Evolutionary conservation across 2,888 invertebrate species (phyloP), one percentile per base, ranked within the genome.

Genomic region (Megastigmus dorsalis): DNA sequence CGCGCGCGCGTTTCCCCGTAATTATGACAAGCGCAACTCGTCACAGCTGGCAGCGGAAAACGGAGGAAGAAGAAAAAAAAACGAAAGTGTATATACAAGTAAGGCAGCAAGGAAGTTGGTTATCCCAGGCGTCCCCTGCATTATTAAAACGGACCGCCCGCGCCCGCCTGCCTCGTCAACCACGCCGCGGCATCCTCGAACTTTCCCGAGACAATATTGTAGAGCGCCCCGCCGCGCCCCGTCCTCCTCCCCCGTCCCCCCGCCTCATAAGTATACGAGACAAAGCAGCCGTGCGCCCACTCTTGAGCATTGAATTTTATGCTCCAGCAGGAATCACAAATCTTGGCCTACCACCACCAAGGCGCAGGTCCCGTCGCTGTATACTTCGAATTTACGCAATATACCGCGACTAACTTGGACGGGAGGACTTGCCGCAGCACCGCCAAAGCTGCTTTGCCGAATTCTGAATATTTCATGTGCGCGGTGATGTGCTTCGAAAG

Each of bases 401-500:
- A n/a, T n/a, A n/a, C n/a, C 10, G 36, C 36, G 18, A 30, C 18
- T 45, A 18, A 15, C 9, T 15, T 18, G 18, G 4, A 4, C 3
- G 45, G 18, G 18, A 4, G 18, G 18, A 2, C 3, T 15, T 6
- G 18, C 13, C 41, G 9, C 41, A 3, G 3, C 41, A 3, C 18
- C 2, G 45, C 2, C 45, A 3, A 9, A 38, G 38, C 10, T 13
- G 23, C 26, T 26, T 50, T 23, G 26, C 26, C 9, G 26, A 50
- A 50, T 50, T 50, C 26, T 50, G 50, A 23, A 26, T 50, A 2
- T 50, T 50, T 50, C 13, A 50, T n/a, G n/a, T n/a, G n/a, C n/a
- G n/a, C 9, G 33, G 33, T 1, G 7, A 33, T n/a, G 33, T 18
- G 74, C 71, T 66, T 77, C 30, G 75, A 79, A n/a, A n/a, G 76